Conservation (phyloP, 2,797 vertebrate species). For the Coracias cyanogaster region DNA sequence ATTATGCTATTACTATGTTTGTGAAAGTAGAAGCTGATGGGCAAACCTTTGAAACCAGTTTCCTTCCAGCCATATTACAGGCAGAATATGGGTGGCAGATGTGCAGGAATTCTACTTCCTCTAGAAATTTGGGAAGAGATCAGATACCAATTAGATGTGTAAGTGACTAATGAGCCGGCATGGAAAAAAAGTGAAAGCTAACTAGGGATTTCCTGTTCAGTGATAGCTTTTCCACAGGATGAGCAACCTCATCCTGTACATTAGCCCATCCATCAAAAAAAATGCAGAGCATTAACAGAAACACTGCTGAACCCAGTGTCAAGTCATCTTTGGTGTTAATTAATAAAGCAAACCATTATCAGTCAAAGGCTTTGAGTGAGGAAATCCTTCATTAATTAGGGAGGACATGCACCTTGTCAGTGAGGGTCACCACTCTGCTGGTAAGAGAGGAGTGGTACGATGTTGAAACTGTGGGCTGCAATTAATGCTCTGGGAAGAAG, state of each 20-base stretch:
- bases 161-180: background rate
- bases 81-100: background rate
- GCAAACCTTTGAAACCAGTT: background rate
- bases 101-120: background rate
- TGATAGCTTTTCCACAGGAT: background rate
- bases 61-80: background rate
- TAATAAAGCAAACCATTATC: background rate
- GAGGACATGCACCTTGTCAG: background rate
- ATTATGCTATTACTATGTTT: background rate
- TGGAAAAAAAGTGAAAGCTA: background rate
- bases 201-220: background rate
- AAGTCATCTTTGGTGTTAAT: background rate
- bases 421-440: background rate
- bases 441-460: background rate
- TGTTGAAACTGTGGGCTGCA: background rate
- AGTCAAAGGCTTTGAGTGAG: background rate
- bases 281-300: background rate
- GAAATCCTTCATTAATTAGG: background rate
- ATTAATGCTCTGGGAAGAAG: background rate
- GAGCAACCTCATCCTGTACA: too few species aligned
- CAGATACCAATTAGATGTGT: background rate
- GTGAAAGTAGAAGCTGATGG: background rate
- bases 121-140: background rate
- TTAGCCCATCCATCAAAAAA: background rate
- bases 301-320: background rate